Conservation (phyloP, 2,888 invertebrate species). For the Lapara coniferarum region DNA sequence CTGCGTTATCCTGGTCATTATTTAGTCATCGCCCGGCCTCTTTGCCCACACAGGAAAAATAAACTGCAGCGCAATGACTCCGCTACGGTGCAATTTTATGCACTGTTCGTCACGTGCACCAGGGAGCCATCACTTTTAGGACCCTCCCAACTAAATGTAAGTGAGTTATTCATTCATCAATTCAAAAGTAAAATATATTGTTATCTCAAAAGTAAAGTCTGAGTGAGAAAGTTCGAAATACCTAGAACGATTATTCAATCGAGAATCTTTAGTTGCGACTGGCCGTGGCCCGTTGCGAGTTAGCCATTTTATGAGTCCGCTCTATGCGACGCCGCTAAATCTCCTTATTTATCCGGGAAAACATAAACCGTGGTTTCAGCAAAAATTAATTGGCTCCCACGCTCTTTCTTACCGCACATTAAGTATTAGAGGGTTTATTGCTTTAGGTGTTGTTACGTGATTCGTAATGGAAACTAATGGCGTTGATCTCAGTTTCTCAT, state of each 20-base stretch:
- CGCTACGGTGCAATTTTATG: slow-evolving; percentile 59
- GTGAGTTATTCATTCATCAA: slow-evolving; percentile 32
- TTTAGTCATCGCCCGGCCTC: slow-evolving; percentile 80
- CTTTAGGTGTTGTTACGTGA: slow-evolving; percentile 42
- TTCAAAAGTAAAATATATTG: neutral
- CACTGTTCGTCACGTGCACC: slow-evolving; percentile 37
- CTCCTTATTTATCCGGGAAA: slow-evolving; percentile 81
- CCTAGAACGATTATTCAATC: slow-evolving; percentile 34
- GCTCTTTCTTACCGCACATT: slow-evolving; percentile 72
- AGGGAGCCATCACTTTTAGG: slow-evolving; percentile 19
- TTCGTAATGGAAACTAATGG: slow-evolving; percentile 32
- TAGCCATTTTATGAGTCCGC: slow-evolving; percentile 73
- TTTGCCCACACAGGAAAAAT: slow-evolving; percentile 61
- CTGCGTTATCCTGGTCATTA: slow-evolving; percentile 83
- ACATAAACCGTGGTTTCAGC: slow-evolving; percentile 79
- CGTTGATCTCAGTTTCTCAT: neutral
- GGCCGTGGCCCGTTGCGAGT: slow-evolving; percentile 71
- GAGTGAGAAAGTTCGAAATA: neutral
- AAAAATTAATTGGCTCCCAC: slow-evolving; percentile 80
- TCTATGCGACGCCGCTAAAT: slow-evolving; percentile 75
- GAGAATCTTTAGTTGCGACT: slow-evolving; percentile 65
- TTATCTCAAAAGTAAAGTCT: neutral
- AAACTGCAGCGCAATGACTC: slow-evolving; percentile 77
- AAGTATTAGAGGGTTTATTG: slow-evolving; percentile 67
- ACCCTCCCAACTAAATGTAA: neutral